phyloP scores from a whole-genome alignment of 1,140 invertebrate species.

The Cyphomyrmex costatus region DNA sequence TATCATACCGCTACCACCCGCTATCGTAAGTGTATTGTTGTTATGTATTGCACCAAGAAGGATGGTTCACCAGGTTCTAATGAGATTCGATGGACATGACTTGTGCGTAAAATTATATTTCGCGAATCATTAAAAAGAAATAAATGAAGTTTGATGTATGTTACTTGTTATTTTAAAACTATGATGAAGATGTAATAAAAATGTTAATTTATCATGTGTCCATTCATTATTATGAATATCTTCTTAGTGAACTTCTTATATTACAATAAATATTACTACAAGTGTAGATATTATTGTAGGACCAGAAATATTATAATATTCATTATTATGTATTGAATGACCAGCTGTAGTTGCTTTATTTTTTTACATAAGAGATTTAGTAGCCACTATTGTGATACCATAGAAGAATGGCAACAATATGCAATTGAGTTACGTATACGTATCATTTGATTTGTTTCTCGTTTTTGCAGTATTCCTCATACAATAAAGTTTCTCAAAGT shows the following conservation, averaged over 20 bases:
- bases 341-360: constrained; percentile 82
- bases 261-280: neutral
- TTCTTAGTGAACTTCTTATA: neutral
- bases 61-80: neutral
- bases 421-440: constrained; percentile 23
- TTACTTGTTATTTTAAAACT: neutral
- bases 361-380: constrained; percentile 81
- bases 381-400: constrained; percentile 81
- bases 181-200: neutral
- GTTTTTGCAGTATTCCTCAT: neutral
- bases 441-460: constrained; percentile 6
- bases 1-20: constrained; percentile 42
- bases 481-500: constrained; percentile 2
- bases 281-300: neutral
- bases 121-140: neutral
- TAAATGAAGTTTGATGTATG: neutral
- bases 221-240: neutral
- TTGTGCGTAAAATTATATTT: neutral
- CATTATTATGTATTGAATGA: constrained; percentile 81
- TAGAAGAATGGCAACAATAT: constrained; percentile 72
- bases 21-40: constrained; percentile 14
- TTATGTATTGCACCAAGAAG: neutral
- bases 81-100: neutral
- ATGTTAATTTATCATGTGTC: neutral
- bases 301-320: constrained; percentile 76